Percentiles rank a stretch among this genome's conserved stretches.
phyloP scores from a whole-genome alignment of 1,140 invertebrate species.

The Leptopilina clavipes region DNA sequence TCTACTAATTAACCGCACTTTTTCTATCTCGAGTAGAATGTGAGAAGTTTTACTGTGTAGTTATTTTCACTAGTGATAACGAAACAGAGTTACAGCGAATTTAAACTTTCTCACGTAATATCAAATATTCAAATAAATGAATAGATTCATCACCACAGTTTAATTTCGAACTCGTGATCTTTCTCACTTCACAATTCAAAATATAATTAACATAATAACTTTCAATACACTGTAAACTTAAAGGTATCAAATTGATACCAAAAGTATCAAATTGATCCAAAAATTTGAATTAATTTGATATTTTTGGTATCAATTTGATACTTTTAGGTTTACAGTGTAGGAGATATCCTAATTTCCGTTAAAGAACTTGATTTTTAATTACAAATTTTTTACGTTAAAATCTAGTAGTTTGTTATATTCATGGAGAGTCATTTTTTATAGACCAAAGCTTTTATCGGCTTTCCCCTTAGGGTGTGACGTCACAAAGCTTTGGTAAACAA shows the following conservation, averaged over 20 bases:
- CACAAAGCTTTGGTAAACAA: background rate
- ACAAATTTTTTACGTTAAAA: background rate
- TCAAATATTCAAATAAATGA: background rate
- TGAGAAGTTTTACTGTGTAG: background rate
- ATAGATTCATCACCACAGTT: too few species aligned
- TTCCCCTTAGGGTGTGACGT: background rate
- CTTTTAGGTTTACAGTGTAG: too few species aligned
- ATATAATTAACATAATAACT: too few species aligned
- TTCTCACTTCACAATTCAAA: too few species aligned
- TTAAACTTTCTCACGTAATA: background rate
- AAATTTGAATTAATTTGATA: too few species aligned
- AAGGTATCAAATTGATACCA: too few species aligned
- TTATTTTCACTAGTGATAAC: background rate
- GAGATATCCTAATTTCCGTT: too few species aligned
- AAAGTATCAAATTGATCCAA: too few species aligned
- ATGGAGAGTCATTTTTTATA: background rate
- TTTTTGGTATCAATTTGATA: too few species aligned
- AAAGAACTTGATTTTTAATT: too few species aligned
- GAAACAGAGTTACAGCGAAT: background rate
- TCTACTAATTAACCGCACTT: conserved; percentile 55
- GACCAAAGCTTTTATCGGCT: background rate
- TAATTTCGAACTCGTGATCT: too few species aligned
- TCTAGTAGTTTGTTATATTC: background rate
- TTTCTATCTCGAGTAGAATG: background rate
- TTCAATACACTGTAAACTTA: too few species aligned